These are phyloP conservation scores for Polyodon spathula DNA, from an alignment of 2,113 vertebrate genomes.

Conservation along the genomic window DNA sequence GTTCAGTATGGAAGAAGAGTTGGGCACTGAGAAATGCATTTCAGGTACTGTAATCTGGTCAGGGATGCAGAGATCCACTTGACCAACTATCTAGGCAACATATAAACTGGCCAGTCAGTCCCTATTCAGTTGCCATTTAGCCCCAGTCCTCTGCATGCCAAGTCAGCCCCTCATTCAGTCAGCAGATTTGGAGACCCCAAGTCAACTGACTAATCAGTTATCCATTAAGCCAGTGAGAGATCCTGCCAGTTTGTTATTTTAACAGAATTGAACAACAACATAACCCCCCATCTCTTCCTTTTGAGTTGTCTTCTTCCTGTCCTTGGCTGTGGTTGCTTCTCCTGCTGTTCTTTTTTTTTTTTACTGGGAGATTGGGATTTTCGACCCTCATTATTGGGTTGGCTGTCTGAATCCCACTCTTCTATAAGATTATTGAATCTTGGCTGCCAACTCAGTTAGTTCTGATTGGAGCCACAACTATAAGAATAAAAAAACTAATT, in stretches of 20 bases:
- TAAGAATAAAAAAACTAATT: not conserved
- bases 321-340: no score
- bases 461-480: not conserved
- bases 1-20: no score
- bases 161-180: conserved; percentile 47
- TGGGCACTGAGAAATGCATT: no score
- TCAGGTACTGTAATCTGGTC: no score
- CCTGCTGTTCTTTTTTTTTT: not conserved
- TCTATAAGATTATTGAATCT: conserved; percentile 7
- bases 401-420: not conserved
- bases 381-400: not conserved
- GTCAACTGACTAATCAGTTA: conserved; percentile 31
- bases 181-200: conserved; percentile 37
- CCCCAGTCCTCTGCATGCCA: conserved; percentile 36
- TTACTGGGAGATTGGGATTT: conserved; percentile 4
- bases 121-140: conserved; percentile 22
- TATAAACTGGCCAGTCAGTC: conserved; percentile 2
- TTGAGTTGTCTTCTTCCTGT: not conserved
- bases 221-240: conserved; percentile 25
- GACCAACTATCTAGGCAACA: no score
- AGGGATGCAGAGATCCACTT: no score
- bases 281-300: no score
- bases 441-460: not conserved
- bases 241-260: conserved; percentile 18
- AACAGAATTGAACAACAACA: conserved; percentile 3